phyloP scores from a whole-genome alignment of 2,113 vertebrate genomes.

The Suncus etruscus region DNA sequence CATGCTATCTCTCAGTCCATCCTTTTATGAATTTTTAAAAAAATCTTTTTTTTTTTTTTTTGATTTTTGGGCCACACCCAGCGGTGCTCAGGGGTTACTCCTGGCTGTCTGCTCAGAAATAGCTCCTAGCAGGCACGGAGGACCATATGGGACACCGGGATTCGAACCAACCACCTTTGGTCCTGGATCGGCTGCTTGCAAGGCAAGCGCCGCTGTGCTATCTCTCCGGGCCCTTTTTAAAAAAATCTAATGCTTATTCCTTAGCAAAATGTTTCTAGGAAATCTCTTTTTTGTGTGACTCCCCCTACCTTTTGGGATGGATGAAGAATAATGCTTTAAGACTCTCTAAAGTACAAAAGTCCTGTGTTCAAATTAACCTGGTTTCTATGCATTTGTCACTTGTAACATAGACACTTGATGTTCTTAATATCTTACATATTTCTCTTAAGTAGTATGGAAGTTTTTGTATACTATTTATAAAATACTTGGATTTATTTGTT shows the following conservation, averaged over 20 bases:
- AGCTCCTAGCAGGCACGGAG: no score
- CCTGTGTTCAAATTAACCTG: slow-evolving; percentile 16
- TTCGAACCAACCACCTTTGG: no score
- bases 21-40: slow-evolving; percentile 50
- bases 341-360: background rate
- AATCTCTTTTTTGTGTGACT: slow-evolving; percentile 50
- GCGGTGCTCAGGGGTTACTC: no score
- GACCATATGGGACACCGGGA: no score
- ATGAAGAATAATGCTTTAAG: background rate
- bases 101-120: no score
- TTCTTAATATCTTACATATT: slow-evolving; percentile 35
- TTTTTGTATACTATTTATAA: slow-evolving; percentile 17
- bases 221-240: slow-evolving; percentile 2
- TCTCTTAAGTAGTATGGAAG: slow-evolving; percentile 19
- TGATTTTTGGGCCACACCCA: no score
- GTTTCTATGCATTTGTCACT: slow-evolving; percentile 50
- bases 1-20: no score
- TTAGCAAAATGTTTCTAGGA: slow-evolving; percentile 59
- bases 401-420: background rate
- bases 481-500: background rate
- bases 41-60: no score
- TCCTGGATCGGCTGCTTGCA: no score
- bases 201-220: no score
- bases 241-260: slow-evolving; percentile 35
- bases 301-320: background rate